These are phyloP conservation scores for Drosophila nannoptera DNA, from an alignment of 1,140 invertebrate species.

Conservation along the genomic window DNA sequence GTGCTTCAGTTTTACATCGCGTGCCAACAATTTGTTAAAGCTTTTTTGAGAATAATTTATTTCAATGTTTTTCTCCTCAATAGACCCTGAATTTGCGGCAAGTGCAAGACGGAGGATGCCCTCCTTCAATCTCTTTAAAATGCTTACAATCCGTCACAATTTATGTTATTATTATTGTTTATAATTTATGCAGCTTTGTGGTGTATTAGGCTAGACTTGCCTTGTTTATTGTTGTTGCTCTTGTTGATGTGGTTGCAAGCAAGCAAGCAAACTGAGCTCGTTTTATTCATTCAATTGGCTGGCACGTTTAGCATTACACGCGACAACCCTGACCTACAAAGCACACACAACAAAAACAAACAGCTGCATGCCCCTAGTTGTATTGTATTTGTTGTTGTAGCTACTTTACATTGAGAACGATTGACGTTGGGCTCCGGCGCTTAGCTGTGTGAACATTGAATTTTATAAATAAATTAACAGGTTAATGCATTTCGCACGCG, in stretches of 20 bases:
- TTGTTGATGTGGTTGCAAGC: conserved; percentile 40
- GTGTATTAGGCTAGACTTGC: conserved; percentile 38
- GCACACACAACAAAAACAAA: conserved; percentile 31
- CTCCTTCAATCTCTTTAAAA: conserved; percentile 14
- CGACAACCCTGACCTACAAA: conserved; percentile 76
- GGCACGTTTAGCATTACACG: conserved; percentile 74
- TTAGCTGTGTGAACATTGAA: conserved; percentile 63
- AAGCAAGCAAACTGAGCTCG: conserved; percentile 34
- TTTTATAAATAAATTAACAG: conserved; percentile 73
- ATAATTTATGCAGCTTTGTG: conserved; percentile 45
- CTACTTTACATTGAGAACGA: conserved; percentile 54
- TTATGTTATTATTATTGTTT: conserved; percentile 31
- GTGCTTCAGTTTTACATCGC: conserved; percentile 31
- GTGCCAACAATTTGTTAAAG: conserved; percentile 22
- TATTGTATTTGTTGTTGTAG: conserved; percentile 18
- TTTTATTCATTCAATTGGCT: conserved; percentile 73
- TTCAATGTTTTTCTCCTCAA: conserved; percentile 15
- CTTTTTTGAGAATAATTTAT: neutral
- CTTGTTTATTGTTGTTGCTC: conserved; percentile 30
- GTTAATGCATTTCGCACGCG: conserved; percentile 20
- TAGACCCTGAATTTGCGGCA: conserved; percentile 26
- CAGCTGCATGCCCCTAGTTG: conserved; percentile 43
- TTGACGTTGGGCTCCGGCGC: conserved; percentile 45
- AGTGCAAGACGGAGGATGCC: conserved; percentile 38
- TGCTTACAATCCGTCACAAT: conserved; percentile 18